Evolutionary conservation across 2,113 vertebrate genomes (phyloP), one percentile per base, ranked within the genome.

Genomic region (Chlamydotis undulata): DNA sequence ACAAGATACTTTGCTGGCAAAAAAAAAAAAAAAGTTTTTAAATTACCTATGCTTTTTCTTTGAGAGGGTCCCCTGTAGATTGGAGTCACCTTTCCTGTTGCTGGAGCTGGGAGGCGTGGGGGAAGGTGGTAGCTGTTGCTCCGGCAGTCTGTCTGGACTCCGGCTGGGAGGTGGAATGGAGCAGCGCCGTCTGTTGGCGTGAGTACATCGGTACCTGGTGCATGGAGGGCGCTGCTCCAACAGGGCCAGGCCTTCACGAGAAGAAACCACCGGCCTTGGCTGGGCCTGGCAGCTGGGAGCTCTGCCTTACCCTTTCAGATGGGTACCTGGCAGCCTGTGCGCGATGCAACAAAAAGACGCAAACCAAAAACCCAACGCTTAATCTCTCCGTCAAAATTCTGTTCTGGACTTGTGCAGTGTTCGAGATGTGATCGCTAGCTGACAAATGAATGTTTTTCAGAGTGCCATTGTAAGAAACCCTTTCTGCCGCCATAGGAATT

Each of bases 1-100:
- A 86, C 84, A 89, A 97, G 83, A 92, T 75, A 92, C 68, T 89
- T 97, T 96, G 82, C 89, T 96, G 92, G 84, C 89, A 57, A 70
- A 50, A 88, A 53, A 53, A 37, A 41, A 50, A 22, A 29, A 55
- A 39, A 63, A 91, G 14, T 90, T 97, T 95, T 93, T 92, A 28
- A 95, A 64, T 87, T 70, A 87, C 35, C 64, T 80, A 65, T 45
- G 79, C 14, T 61, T 96, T 89, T 94, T 93, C 41, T 83, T 87
- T 79, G 83, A 69, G 93, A 59, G 92, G 63, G 71, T 78, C 5
- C 75, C 52, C 82, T 94, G 63, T 70, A 94, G 60, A 37, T 5
- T 61, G 73, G 87, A 90, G 55, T 29, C 39, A 57, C 92, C 83
- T 76, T 68, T 75, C 78, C 86, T 41, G 10, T 5, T 7, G 0